phyloP scores from a whole-genome alignment of 2,113 vertebrate species.

The Taxidea taxus region DNA sequence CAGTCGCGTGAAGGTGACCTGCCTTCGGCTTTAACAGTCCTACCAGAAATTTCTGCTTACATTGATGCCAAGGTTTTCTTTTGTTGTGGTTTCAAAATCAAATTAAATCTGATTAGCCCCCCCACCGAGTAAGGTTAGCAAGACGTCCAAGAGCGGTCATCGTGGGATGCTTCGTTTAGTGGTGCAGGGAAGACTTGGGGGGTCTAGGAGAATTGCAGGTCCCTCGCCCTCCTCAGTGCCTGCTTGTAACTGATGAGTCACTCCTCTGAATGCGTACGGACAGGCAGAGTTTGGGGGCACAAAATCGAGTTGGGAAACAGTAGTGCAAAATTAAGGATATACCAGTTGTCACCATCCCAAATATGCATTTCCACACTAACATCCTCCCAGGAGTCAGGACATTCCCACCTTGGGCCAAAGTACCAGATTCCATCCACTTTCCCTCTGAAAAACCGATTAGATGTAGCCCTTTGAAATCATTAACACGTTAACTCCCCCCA shows the following conservation, averaged over 20 bases:
- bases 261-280: not conserved
- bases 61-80: not conserved
- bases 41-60: not conserved
- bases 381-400: not conserved
- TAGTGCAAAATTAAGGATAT: not conserved
- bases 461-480: not conserved
- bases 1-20: not conserved
- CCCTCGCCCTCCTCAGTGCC: not conserved
- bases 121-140: not conserved
- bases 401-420: not conserved
- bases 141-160: too few species aligned
- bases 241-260: not conserved
- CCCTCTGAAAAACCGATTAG: not conserved
- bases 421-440: not conserved
- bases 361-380: not conserved
- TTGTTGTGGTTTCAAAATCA: not conserved
- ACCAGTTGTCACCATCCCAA: not conserved
- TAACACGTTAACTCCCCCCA: not conserved
- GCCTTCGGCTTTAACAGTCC: not conserved
- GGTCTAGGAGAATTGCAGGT: not conserved
- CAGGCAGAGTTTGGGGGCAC: not conserved
- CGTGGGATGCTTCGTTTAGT: not conserved
- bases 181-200: not conserved
- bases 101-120: not conserved
- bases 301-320: not conserved